phyloP scores from a whole-genome alignment of 2,888 invertebrate genomes.

The Erebia ligea region DNA sequence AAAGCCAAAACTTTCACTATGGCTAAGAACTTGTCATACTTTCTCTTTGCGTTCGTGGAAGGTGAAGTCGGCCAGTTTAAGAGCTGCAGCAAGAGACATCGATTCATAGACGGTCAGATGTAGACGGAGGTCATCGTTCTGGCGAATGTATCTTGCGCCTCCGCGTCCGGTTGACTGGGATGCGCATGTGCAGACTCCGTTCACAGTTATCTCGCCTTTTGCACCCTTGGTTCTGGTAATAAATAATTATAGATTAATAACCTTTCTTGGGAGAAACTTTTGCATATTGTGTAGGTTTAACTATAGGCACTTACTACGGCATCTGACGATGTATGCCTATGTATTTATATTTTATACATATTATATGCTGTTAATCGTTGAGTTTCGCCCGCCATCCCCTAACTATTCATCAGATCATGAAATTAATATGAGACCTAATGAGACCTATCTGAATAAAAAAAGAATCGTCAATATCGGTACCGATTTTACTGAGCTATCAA shows the following conservation, averaged over 20 bases:
- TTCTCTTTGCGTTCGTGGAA: conserved; percentile 87
- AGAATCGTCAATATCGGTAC: too few relatives aligned
- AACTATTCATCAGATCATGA: too few relatives aligned
- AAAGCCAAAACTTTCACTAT: conserved; percentile 32
- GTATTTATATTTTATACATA: too few relatives aligned
- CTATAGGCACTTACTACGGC: too few relatives aligned
- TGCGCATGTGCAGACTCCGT: conserved; percentile 83
- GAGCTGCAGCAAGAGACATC: conserved; percentile 91
- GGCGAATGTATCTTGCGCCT: conserved; percentile 92
- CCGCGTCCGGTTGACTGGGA: conserved; percentile 88
- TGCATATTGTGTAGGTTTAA: too few relatives aligned
- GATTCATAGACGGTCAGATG: conserved; percentile 91
- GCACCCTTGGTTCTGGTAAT: conserved; percentile 86
- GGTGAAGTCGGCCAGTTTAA: conserved; percentile 89
- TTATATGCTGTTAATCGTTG: too few relatives aligned
- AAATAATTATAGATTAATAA: neutral
- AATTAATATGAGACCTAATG: too few relatives aligned
- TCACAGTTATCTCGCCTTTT: conserved; percentile 87
- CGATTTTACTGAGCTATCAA: too few relatives aligned
- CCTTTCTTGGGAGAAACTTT: neutral
- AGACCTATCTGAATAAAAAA: too few relatives aligned
- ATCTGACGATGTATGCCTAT: too few relatives aligned
- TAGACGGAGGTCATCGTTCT: conserved; percentile 89
- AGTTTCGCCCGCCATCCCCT: too few relatives aligned
- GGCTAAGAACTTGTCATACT: conserved; percentile 68